A percentile compares a stretch with the other conserved stretches of the same genome.
phyloP scores from a whole-genome alignment of 1,140 invertebrate genomes.

The Druon quercuslanigerum region DNA sequence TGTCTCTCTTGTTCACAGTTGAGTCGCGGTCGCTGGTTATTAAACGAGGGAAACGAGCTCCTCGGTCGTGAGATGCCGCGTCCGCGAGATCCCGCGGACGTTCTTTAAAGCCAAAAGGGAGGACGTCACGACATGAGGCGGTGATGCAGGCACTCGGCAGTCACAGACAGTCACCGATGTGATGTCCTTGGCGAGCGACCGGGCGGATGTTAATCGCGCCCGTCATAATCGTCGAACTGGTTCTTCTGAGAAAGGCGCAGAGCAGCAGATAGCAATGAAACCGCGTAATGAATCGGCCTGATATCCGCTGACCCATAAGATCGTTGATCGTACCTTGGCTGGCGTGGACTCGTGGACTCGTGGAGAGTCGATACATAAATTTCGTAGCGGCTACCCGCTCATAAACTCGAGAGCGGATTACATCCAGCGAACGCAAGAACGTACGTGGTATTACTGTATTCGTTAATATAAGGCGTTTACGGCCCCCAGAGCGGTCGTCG shows the following conservation, averaged over 20 bases:
- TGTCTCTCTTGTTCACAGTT: constrained; percentile 10
- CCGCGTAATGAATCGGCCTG: constrained; percentile 23
- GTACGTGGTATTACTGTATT: not conserved
- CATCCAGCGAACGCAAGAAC: constrained; percentile 15
- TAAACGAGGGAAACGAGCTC: constrained; percentile 47
- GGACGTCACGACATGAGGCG: not conserved
- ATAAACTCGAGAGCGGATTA: constrained; percentile 30
- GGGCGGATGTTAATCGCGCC: constrained; percentile 7
- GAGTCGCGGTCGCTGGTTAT: constrained; percentile 36
- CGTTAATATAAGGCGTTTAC: constrained; percentile 20
- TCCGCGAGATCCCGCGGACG: constrained; percentile 11
- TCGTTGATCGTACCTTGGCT: not conserved
- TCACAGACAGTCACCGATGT: not conserved
- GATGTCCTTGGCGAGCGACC: constrained; percentile 21
- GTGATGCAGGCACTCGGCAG: not conserved
- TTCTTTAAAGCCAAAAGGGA: not conserved
- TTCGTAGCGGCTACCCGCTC: constrained; percentile 26
- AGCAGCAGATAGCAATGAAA: constrained; percentile 12
- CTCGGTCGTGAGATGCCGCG: not conserved
- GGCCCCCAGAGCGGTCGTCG: constrained; percentile 12
- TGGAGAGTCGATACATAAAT: constrained; percentile 27
- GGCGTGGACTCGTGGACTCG: not conserved
- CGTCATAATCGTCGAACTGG: constrained; percentile 22
- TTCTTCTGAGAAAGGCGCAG: constrained; percentile 22
- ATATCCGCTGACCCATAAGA: constrained; percentile 17